Conservation (phyloP, 2,113 vertebrate genomes). For the Machaerirhynchus nigripectus region DNA sequence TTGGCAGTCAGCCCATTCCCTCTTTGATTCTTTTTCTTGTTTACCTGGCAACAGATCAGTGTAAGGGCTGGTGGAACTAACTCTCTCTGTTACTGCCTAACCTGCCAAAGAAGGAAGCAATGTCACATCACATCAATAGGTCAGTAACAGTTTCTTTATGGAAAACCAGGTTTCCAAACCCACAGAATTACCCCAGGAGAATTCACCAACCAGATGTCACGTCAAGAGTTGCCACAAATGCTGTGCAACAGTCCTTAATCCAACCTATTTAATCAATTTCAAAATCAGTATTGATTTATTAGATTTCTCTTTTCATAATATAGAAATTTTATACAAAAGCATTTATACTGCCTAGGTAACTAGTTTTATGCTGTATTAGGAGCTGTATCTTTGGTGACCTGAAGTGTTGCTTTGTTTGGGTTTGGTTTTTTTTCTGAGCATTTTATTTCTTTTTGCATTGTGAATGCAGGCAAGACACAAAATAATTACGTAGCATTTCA, state of each 20-base stretch:
- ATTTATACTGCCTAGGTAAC: neutral
- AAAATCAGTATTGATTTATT: conserved; percentile 1
- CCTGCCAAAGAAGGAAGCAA: neutral
- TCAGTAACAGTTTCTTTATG: conserved; percentile 6
- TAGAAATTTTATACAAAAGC: neutral
- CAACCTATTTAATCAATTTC: neutral
- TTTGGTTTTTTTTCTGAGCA: neutral
- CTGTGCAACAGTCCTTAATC: neutral
- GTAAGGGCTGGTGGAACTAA: neutral
- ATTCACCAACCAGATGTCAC: neutral
- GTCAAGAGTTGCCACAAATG: neutral
- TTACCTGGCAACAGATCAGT: neutral
- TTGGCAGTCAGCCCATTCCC: neutral
- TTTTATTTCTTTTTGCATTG: neutral
- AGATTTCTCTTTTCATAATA: neutral
- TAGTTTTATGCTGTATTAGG: neutral
- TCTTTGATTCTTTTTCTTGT: neutral
- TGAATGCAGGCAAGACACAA: neutral
- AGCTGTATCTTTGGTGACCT: neutral
- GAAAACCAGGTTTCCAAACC: neutral
- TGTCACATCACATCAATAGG: neutral
- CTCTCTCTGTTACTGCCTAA: neutral
- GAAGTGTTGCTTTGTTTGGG: neutral
- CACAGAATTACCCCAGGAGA: neutral
- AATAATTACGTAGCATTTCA: conserved; percentile 3